Evolutionary conservation across 35 echinoderm and acorn worm species (phyloP).

Genomic region (Heliocidaris erythrogramma): DNA sequence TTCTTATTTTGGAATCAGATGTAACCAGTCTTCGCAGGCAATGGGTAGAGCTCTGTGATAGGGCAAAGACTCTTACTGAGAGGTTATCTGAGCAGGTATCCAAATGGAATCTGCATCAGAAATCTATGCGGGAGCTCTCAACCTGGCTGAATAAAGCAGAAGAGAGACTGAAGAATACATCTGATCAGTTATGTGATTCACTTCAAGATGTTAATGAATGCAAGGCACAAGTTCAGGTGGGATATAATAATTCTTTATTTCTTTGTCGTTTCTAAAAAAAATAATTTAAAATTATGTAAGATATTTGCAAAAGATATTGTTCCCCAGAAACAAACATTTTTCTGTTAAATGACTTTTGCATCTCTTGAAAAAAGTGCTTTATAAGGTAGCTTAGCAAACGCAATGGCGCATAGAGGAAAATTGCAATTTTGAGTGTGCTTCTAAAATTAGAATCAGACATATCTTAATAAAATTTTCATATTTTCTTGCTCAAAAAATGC

Average conservation of each 20-base stretch:
- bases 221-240: constrained; percentile 52
- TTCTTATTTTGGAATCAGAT: constrained; percentile 47
- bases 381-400: too few relatives aligned
- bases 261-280: background rate
- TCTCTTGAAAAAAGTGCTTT: too few relatives aligned
- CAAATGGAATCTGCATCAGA: constrained; percentile 65
- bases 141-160: constrained; percentile 58
- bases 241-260: background rate
- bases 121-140: constrained; percentile 58
- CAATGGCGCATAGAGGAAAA: too few relatives aligned
- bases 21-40: constrained; percentile 40
- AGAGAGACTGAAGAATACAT: constrained; percentile 42
- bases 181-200: constrained; percentile 46
- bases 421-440: too few relatives aligned
- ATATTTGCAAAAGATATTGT: too few relatives aligned
- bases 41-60: constrained; percentile 56
- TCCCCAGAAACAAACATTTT: too few relatives aligned
- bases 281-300: background rate
- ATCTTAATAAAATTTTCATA: too few relatives aligned
- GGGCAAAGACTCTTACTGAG: constrained; percentile 47
- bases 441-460: too few relatives aligned
- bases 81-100: constrained; percentile 52
- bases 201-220: constrained; percentile 53
- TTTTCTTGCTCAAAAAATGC: too few relatives aligned
- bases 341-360: too few relatives aligned